Evolutionary conservation across 2,888 invertebrate species (phyloP).

Genomic region (Rhingia campestris): DNA sequence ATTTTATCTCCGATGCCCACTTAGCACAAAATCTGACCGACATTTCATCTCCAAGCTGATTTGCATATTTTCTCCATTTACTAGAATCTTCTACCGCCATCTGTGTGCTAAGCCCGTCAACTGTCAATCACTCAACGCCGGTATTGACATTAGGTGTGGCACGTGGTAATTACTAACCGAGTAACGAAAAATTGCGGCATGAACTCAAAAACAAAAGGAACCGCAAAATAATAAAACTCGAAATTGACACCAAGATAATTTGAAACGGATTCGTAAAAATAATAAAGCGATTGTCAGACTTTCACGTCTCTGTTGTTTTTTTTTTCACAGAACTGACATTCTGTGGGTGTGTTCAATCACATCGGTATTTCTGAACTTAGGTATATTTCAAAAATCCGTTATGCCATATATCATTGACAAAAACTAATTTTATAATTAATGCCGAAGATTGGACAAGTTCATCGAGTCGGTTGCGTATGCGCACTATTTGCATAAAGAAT

Average conservation of each 20-base stretch:
- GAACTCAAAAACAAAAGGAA: neutral
- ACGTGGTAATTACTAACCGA: slow-evolving; percentile 28
- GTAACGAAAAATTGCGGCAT: slow-evolving; percentile 9
- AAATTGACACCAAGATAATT: slow-evolving; percentile 34
- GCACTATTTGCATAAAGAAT: slow-evolving; percentile 39
- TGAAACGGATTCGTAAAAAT: slow-evolving; percentile 12
- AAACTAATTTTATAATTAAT: neutral
- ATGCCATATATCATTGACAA: slow-evolving; percentile 10
- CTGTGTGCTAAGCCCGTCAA: slow-evolving; percentile 30
- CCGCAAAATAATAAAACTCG: neutral
- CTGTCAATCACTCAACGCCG: slow-evolving; percentile 47
- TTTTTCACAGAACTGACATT: neutral
- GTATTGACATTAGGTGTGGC: slow-evolving; percentile 56
- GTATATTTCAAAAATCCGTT: slow-evolving; percentile 32
- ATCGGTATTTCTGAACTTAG: neutral
- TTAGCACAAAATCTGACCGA: slow-evolving; percentile 54
- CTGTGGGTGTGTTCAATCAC: slow-evolving; percentile 26
- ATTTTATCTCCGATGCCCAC: slow-evolving; percentile 11
- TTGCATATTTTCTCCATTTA: slow-evolving; percentile 58
- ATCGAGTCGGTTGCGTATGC: slow-evolving; percentile 27
- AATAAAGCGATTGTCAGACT: slow-evolving; percentile 35
- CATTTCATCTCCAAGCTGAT: slow-evolving; percentile 38
- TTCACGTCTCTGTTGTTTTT: slow-evolving; percentile 29
- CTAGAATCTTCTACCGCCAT: slow-evolving; percentile 8
- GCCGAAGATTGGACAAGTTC: neutral